Conservation (phyloP, 2,888 invertebrate species). For the Notocelia uddmanniana region DNA sequence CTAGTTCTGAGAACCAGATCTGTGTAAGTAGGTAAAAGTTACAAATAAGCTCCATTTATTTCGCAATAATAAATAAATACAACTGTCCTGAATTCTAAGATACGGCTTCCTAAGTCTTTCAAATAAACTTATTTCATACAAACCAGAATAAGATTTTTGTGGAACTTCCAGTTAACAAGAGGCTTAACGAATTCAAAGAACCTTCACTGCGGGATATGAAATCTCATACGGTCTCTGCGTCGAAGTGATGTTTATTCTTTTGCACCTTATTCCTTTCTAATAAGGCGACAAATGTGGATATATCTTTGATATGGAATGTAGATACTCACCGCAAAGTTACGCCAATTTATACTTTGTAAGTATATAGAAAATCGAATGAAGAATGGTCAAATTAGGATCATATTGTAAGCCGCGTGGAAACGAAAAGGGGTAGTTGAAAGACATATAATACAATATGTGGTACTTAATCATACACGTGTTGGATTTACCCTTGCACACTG, state of each 20-base stretch:
- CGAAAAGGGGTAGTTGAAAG: constrained; percentile 2
- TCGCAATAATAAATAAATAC: background rate
- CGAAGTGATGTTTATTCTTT: too few relatives aligned
- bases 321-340: constrained; percentile 24
- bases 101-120: background rate
- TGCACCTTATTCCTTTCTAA: too few relatives aligned
- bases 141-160: constrained; percentile 7
- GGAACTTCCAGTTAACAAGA: constrained; percentile 33
- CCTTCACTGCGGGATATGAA: constrained; percentile 22
- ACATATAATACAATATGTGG: background rate
- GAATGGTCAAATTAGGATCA: constrained; percentile 29
- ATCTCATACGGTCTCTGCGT: background rate
- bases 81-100: background rate
- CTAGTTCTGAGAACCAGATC: background rate
- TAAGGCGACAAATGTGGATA: too few relatives aligned
- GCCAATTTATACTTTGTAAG: constrained; percentile 33
- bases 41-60: background rate
- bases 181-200: constrained; percentile 42
- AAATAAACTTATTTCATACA: constrained; percentile 7
- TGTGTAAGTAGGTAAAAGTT: background rate
- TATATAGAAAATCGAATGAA: constrained; percentile 26
- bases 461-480: background rate
- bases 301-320: too few relatives aligned
- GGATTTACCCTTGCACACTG: background rate
- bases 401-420: background rate